Evolutionary conservation across 53 echinoderm and acorn worm species (phyloP), one percentile per base, ranked within the genome.

Genomic region (Actinopyga echinites): DNA sequence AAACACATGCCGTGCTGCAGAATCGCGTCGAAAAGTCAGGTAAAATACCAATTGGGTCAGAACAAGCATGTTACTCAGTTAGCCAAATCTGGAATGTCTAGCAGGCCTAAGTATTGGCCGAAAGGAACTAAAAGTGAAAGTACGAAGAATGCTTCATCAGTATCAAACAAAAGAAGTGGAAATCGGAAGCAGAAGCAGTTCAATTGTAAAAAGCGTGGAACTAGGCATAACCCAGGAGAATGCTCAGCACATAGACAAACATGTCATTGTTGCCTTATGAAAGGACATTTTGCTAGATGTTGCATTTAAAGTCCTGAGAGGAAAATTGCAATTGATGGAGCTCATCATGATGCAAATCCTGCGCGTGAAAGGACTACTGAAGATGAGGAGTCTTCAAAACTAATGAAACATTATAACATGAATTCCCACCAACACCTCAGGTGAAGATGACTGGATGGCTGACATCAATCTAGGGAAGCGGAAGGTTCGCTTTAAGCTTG

Each of bases 1-100:
- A 62, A 31, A 63, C 26, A 61, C n/a, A 63, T 64, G 82, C 23
- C 37, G 82, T 25, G 63, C 82, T 21, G 57, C 64, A 12, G 82
- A 82, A 34, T n/a, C n/a, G 13, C 62, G 37, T 62, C 82, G 3
- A 81, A 81, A 61, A 40, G 17, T 21, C 61, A 63, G 45, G 73
- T 44, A n/a, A 44, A 71, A 71, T 21, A 6, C 3, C 40, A 35
- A 21, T 19, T 31, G 25, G 12, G n/a, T n/a, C n/a, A n/a, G n/a
- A n/a, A 22, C n/a, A 30, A 25, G 15, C 29, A 65, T 17, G 32
- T 30, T 24, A 57, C 11, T 21, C 58, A 4, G 58, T 4, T 3
- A 10, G 58, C 55, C 55, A 57, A 57, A 4, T 22, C n/a, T 22
- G 25, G 3, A 22, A 57, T 5, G 5, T 5, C n/a, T 57, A 57